Conservation (phyloP, 2,113 vertebrate genomes). For the Mionectes macconnelli region DNA sequence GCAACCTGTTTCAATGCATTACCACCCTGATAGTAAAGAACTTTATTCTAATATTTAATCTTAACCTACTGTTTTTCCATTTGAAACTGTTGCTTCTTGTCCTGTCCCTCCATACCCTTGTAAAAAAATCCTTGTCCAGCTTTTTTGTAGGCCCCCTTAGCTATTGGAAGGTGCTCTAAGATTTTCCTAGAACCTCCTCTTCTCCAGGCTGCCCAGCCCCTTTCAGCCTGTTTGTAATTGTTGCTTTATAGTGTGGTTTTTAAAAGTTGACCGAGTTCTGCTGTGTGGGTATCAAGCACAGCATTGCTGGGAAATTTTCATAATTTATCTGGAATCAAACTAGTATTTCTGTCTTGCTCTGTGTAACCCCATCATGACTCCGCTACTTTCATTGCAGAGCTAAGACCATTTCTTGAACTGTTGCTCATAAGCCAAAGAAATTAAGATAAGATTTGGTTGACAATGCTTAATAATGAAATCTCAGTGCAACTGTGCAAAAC, state of each 20-base stretch:
- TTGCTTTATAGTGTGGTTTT: not conserved
- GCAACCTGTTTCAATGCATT: not conserved
- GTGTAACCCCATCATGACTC: rapidly evolving
- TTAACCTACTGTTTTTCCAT: too few relatives aligned
- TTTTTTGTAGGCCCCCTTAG: too few relatives aligned
- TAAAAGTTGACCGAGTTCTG: not conserved
- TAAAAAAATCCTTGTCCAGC: too few relatives aligned
- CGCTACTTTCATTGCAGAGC: rapidly evolving
- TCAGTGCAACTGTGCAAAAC: not conserved
- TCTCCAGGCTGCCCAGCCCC: not conserved
- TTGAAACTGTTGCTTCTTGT: not conserved
- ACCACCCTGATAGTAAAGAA: too few relatives aligned
- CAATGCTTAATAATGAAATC: not conserved
- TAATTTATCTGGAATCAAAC: not conserved
- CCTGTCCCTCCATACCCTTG: not conserved
- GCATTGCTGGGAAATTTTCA: not conserved
- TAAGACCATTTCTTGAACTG: not conserved
- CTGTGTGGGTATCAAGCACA: not conserved
- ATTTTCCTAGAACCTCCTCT: not conserved
- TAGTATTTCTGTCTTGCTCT: not conserved
- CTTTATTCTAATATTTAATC: not conserved
- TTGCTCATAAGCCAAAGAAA: not conserved
- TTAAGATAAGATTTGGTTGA: not conserved
- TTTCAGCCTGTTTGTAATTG: not conserved
- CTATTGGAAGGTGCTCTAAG: not conserved